These are phyloP conservation scores for Chelonia mydas DNA, from an alignment of 2,797 vertebrate genomes.

Conservation along the genomic window DNA sequence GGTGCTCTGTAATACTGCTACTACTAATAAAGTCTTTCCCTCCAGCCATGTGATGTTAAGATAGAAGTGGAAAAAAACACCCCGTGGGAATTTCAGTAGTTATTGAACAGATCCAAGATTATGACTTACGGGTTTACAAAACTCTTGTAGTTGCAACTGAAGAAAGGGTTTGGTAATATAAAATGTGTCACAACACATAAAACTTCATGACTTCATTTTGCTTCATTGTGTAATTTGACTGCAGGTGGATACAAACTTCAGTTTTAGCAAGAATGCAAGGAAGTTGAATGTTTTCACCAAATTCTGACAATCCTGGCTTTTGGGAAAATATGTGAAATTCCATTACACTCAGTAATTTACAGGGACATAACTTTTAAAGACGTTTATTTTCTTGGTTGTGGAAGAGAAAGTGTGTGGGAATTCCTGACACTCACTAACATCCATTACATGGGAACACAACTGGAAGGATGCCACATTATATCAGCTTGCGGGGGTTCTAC, in stretches of 20 bases:
- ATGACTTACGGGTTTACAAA: not conserved
- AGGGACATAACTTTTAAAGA: not conserved
- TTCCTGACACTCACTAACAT: not conserved
- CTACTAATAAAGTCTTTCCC: fast-evolving
- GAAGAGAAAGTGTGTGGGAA: not conserved
- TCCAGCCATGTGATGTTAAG: not conserved
- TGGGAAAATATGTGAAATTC: not conserved
- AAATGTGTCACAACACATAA: not conserved
- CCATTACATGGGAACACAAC: not conserved
- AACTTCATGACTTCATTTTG: not conserved
- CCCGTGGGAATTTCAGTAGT: not conserved
- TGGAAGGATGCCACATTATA: not conserved
- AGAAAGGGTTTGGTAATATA: not conserved
- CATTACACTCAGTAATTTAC: not conserved
- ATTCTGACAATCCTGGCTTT: not conserved
- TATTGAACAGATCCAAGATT: not conserved
- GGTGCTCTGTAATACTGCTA: not conserved
- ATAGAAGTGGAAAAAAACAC: not conserved
- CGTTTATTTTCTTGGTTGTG: not conserved
- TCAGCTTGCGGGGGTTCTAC: not conserved
- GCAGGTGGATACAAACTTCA: not conserved
- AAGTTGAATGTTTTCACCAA: not conserved
- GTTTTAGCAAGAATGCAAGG: not conserved
- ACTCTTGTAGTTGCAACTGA: not conserved
- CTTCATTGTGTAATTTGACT: fast-evolving